Conservation (phyloP, 2,113 vertebrate genomes). For the Holacanthus passer region DNA sequence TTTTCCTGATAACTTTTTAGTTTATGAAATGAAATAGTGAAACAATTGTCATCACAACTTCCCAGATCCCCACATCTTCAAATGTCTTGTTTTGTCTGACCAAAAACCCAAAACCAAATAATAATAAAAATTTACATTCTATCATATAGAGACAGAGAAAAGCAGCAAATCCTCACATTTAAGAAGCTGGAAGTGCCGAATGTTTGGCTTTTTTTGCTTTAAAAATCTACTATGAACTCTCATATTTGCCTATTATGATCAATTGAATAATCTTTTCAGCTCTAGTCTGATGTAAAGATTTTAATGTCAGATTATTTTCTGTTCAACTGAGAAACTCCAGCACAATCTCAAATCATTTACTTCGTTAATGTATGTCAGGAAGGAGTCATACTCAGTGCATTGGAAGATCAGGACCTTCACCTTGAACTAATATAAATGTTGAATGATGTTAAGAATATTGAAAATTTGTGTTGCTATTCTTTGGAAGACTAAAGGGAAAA, state of each 20-base stretch:
- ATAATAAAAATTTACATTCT: not conserved
- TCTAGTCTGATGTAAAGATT: not conserved
- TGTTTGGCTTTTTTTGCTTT: not conserved
- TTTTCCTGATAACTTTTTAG: not conserved
- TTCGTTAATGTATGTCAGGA: not conserved
- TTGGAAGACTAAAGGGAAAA: not conserved
- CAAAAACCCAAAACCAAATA: not conserved
- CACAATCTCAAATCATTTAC: no score
- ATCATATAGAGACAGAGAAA: not conserved
- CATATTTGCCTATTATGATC: no score
- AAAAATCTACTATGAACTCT: no score
- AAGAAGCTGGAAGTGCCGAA: not conserved
- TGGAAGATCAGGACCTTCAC: not conserved
- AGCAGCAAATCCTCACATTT: not conserved
- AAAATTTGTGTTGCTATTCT: no score
- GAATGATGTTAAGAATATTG: no score
- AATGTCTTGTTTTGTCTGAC: no score
- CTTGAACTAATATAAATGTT: no score
- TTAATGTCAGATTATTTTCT: not conserved
- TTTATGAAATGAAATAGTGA: not conserved
- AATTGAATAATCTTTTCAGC: not conserved
- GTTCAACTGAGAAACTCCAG: not conserved
- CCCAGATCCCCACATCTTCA: not conserved
- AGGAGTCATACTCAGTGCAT: not conserved
- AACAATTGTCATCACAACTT: not conserved